phyloP scores from a whole-genome alignment of 2,888 invertebrate species.

The Sericinus montela region DNA sequence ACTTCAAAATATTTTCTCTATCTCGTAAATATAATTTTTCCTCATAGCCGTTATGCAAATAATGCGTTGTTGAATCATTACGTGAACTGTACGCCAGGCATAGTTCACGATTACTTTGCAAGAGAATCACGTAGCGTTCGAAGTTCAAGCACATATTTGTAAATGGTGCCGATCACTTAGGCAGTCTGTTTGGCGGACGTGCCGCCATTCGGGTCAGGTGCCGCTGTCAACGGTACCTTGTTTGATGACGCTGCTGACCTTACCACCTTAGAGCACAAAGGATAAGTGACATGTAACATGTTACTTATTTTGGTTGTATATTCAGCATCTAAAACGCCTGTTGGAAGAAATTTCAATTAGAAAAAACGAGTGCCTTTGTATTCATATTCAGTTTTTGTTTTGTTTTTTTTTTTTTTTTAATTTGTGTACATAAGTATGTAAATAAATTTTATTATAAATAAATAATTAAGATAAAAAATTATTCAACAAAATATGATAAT shows the following conservation, averaged over 20 bases:
- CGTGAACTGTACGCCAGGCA: slow-evolving; percentile 3
- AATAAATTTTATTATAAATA: too few species aligned
- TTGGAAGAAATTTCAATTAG: too few species aligned
- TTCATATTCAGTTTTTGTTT: too few species aligned
- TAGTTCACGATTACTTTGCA: slow-evolving; percentile 20
- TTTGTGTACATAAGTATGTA: too few species aligned
- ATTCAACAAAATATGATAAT: too few species aligned
- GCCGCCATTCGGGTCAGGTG: slow-evolving; percentile 68
- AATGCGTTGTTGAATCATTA: background rate
- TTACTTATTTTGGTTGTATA: too few species aligned
- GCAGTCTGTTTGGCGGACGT: slow-evolving; percentile 62
- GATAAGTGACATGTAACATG: slow-evolving; percentile 21
- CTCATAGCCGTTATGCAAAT: slow-evolving; percentile 15
- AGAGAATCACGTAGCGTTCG: slow-evolving; percentile 36
- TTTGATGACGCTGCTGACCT: slow-evolving; percentile 69
- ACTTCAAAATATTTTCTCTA: background rate
- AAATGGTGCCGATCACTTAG: slow-evolving; percentile 71
- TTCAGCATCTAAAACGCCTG: too few species aligned
- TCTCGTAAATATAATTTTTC: background rate
- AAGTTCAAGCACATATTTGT: slow-evolving; percentile 49
- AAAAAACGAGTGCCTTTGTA: too few species aligned
- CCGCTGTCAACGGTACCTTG: slow-evolving; percentile 66
- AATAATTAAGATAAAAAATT: too few species aligned
- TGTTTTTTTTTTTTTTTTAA: too few species aligned
- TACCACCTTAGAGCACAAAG: slow-evolving; percentile 35